These are phyloP conservation scores for Hirtodrosophila duncani DNA, from an alignment of 2,888 invertebrate species.

Conservation along the genomic window DNA sequence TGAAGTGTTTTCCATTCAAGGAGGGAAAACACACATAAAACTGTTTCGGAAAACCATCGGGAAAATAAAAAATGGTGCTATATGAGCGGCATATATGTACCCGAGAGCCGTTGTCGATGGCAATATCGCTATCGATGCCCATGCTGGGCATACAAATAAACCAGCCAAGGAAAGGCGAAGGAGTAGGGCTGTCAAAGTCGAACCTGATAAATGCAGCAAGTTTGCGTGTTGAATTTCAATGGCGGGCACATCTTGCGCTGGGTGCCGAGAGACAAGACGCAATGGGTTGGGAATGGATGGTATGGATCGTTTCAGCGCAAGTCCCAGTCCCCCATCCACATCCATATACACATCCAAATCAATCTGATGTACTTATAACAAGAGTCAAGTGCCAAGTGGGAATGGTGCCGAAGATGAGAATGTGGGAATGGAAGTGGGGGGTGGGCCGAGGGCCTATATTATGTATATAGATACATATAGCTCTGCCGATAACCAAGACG, in stretches of 20 bases:
- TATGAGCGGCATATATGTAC: constrained; percentile 52
- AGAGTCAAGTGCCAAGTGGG: constrained; percentile 57
- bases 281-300: not conserved
- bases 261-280: constrained; percentile 46
- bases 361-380: constrained; percentile 61
- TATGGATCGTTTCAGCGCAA: constrained; percentile 9
- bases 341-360: constrained; percentile 41
- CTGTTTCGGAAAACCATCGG: constrained; percentile 42
- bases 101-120: too few species aligned
- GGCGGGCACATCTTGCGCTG: constrained; percentile 51
- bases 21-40: constrained; percentile 40
- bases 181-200: constrained; percentile 23
- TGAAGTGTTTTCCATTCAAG: constrained; percentile 39
- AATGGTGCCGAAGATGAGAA: not conserved
- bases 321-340: constrained; percentile 23
- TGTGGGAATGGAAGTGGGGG: not conserved
- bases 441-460: constrained; percentile 1
- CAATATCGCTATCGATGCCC: constrained; percentile 4
- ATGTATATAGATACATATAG: too few species aligned
- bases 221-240: constrained; percentile 75
- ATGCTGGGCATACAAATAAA: constrained; percentile 34
- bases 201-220: constrained; percentile 70
- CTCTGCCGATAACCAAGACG: constrained; percentile 14
- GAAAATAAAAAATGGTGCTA: constrained; percentile 56
- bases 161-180: constrained; percentile 23